Evolutionary conservation across 2,888 invertebrate species (phyloP), one percentile per base, ranked within the genome.

Genomic region (Zygothrica quintamaculata): DNA sequence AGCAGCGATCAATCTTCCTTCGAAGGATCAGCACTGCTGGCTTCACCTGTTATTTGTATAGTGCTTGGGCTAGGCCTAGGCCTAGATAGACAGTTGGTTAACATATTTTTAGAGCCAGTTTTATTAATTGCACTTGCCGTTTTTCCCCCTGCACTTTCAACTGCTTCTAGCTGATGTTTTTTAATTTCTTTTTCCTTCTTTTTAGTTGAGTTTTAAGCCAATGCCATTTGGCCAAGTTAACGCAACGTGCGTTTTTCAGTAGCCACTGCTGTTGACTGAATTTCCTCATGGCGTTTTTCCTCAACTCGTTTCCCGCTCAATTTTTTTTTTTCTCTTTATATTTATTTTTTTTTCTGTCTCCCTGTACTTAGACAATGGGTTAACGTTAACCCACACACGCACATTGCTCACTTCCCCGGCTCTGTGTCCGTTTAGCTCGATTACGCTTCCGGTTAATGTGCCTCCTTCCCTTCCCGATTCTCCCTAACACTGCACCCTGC

Each of bases 401-500:
- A 65, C 70, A 71, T 69, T 82, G 77, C 64, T 67, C 79, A 81
- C 79, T 87, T 87, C 72, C 69, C 84, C 58, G 74, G 67, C 77
- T 70, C 61, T 67, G 61, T 78, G 66, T 75, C 66, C 78, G 79
- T 71, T 82, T 75, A 76, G 86, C 87, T 84, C 88, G 84, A 86
- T 88, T 86, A 84, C 87, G 88, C 88, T 88, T 84, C 82, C 82
- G 82, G 82, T 86, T 70, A 57, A 66, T 67, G 70, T 48, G 34
- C 42, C 13, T 34, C 42, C 42, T 31, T 37, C 2, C 18, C 40
- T 46, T 11, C 34, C 22, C 31, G n/a, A 25, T 31, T 3, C 37
- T 18, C 1, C 18, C 40, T 48, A 33, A 15, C 57, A 40, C 36
- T 4, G 18, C 26, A n/a, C 37, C 39, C 37, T 46, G 36, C 9